Evolutionary conservation across 2,113 vertebrate species (phyloP), one percentile per base, ranked within the genome.

Genomic region (Thalassarche chlororhynchos): DNA sequence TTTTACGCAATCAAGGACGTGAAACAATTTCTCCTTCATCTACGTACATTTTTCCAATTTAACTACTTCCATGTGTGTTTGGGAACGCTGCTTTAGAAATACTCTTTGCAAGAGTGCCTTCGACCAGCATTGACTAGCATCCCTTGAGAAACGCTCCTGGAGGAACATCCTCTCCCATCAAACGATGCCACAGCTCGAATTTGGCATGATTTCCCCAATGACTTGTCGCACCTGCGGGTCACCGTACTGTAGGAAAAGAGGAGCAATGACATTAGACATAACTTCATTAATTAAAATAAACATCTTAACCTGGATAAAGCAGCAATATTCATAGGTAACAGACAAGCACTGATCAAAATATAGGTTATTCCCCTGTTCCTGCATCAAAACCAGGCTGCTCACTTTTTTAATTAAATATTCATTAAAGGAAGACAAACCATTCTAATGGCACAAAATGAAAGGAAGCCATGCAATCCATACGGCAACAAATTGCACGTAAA

Each of bases 401-500:
- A 38, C 11, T 29, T 8, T 5, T 64, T 60, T 4, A 44, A 79
- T n/a, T 19, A 14, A 44, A 42, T 0, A 0, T 5, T 47, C 29
- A 38, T 57, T 17, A n/a, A 40, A 58, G n/a, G 55, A 55, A 77
- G 47, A 36, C n/a, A 49, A 20, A 66, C 24, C 23, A 7, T 24
- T 72, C 38, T 14, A 13, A 40, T 10, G 38, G 4, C 16, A 5
- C 4, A 10, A 31, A 14, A 6, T 0, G 6, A 47, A 24, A 26
- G 7, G 40, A 17, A 72, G 25, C 76, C n/a, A 2, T 0, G 3
- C 49, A 28, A 21, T 4, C 40, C 92, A 55, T 14, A 16, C 4
- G 52, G 32, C 84, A 75, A 28, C 31, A 16, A n/a, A 3, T 2
- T 7, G 17, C 17, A 26, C 0, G 0, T 3, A 9, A 57, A 36